A percentile compares a stretch with the other conserved stretches of the same genome.
phyloP scores from a whole-genome alignment of 2,113 vertebrate species.

The Bubo scandiacus region DNA sequence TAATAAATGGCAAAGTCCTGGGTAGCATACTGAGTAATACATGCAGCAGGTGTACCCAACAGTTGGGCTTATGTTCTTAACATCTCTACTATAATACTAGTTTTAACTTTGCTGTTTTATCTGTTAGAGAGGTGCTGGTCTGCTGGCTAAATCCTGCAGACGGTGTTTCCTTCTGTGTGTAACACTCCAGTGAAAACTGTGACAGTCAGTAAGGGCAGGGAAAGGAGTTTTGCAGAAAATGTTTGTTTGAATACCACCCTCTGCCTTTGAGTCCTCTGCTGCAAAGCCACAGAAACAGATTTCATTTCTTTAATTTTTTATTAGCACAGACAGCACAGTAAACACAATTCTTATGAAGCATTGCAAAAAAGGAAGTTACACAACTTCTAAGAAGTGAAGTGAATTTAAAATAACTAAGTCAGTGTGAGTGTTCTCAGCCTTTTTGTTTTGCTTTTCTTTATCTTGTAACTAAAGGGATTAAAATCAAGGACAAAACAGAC shows the following conservation, averaged over 20 bases:
- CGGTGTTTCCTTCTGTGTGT: background rate
- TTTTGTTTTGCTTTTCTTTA: background rate
- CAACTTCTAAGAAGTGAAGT: constrained; percentile 10
- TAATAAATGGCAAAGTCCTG: background rate
- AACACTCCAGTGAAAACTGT: background rate
- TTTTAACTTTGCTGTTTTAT: background rate
- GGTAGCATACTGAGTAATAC: background rate
- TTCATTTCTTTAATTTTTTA: background rate
- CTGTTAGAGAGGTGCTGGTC: background rate
- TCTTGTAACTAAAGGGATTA: constrained; percentile 1
- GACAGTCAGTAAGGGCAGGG: background rate
- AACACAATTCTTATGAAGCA: background rate
- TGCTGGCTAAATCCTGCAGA: background rate
- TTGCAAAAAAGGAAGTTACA: constrained; percentile 48
- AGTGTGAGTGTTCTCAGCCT: background rate
- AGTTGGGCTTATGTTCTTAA: background rate
- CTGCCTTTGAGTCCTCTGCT: background rate
- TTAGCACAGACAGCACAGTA: background rate
- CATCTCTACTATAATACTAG: background rate
- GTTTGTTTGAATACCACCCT: background rate
- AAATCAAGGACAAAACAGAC: background rate
- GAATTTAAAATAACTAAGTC: background rate
- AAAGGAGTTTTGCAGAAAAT: background rate
- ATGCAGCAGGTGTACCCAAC: background rate
- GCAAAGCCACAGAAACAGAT: background rate